Conservation (phyloP, 1,140 invertebrate genomes). For the Harlomillsia oculata region DNA sequence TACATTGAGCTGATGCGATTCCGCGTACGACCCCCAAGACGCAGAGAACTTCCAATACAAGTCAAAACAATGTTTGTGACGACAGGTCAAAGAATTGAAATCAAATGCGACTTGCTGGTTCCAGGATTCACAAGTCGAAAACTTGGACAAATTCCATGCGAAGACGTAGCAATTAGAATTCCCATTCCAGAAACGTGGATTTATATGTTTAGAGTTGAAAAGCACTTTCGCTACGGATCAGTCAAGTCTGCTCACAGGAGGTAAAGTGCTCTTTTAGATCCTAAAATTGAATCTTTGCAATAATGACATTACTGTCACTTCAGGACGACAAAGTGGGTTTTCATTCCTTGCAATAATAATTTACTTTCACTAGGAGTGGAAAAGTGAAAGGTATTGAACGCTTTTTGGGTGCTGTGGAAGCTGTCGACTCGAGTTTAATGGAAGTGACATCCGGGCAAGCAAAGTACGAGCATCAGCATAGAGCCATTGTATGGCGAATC, state of each 20-base stretch:
- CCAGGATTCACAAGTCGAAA: conserved; percentile 92
- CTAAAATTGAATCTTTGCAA: background rate
- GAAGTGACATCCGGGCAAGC: conserved; percentile 96
- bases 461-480: conserved; percentile 98
- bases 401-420: conserved; percentile 84
- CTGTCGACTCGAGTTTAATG: conserved; percentile 83
- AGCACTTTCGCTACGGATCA: conserved; percentile 97
- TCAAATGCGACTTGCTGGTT: conserved; percentile 86
- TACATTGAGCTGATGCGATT: conserved; percentile 96
- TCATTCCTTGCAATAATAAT: background rate
- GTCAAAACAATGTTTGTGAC: conserved; percentile 78
- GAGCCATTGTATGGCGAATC: conserved; percentile 96
- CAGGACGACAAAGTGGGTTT: background rate
- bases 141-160: conserved; percentile 88
- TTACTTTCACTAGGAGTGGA: conserved; percentile 58
- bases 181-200: conserved; percentile 99
- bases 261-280: too few species aligned
- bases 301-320: background rate
- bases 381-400: conserved; percentile 90
- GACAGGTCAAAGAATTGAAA: conserved; percentile 77
- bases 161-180: conserved; percentile 93
- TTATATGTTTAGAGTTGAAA: conserved; percentile 95
- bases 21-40: conserved; percentile 87
- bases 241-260: conserved; percentile 89
- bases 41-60: conserved; percentile 92